A percentile compares a stretch with the other conserved stretches of the same genome.
Conservation (phyloP, 2,888 invertebrate genomes). For the Eurytoma adleriae region DNA sequence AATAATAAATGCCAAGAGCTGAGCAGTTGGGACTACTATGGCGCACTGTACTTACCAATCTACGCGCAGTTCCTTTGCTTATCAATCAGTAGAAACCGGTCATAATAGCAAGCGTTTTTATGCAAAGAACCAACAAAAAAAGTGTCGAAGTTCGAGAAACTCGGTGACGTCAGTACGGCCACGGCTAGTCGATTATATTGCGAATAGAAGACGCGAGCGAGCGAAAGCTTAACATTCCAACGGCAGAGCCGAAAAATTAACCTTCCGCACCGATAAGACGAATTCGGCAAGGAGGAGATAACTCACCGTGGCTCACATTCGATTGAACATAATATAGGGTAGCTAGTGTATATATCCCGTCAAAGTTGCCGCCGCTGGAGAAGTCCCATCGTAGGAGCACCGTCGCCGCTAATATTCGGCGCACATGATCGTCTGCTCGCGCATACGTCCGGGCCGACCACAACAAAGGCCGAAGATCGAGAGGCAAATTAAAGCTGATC, state of each 20-base stretch:
- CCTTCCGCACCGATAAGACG: background rate
- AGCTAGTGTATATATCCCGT: background rate
- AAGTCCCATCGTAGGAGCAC: constrained; percentile 19
- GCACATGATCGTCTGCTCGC: constrained; percentile 34
- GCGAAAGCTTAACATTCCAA: background rate
- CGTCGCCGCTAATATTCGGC: background rate
- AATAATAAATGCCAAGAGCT: constrained; percentile 15
- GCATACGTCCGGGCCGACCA: background rate
- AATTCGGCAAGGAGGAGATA: background rate
- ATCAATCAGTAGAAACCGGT: too few species aligned
- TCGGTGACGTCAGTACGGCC: background rate
- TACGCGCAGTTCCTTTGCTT: background rate
- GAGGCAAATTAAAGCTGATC: constrained; percentile 6
- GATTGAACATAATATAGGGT: constrained; percentile 8
- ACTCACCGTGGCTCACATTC: background rate
- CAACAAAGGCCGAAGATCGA: constrained; percentile 10
- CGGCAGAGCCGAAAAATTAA: background rate
- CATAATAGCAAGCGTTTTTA: too few species aligned
- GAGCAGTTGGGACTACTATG: background rate
- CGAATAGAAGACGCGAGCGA: too few species aligned
- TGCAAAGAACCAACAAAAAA: background rate
- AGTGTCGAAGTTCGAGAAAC: background rate
- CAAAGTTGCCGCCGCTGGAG: constrained; percentile 8
- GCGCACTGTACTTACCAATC: background rate
- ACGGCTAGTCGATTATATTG: background rate